Conservation (phyloP, 1,140 invertebrate genomes). For the Melipona quadrifasciata region DNA sequence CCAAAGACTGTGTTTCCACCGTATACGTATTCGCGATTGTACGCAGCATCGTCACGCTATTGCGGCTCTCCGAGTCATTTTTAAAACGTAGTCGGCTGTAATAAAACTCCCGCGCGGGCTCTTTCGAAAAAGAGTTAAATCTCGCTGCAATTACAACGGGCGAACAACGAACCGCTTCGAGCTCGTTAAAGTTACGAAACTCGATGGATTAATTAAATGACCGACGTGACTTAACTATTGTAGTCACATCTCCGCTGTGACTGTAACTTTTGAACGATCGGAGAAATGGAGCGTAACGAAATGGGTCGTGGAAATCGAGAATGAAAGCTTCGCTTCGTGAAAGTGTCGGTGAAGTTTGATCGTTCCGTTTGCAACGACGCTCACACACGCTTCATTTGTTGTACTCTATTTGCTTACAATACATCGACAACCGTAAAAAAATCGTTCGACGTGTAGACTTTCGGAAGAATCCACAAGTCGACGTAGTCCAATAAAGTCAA, state of each 20-base stretch:
- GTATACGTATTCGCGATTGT: not conserved
- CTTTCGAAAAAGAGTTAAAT: constrained; percentile 48
- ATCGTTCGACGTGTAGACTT: not conserved
- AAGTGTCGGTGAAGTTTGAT: not conserved
- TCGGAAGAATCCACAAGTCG: too few relatives aligned
- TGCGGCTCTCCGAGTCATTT: constrained; percentile 56
- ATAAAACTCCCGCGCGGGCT: constrained; percentile 28
- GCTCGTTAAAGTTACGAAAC: too few relatives aligned
- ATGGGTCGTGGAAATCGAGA: too few relatives aligned
- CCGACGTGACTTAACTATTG: too few relatives aligned
- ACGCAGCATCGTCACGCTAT: constrained; percentile 59
- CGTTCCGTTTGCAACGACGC: not conserved
- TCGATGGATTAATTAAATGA: too few relatives aligned
- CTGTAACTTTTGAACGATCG: not conserved
- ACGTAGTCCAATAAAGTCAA: too few relatives aligned
- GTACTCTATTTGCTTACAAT: too few relatives aligned
- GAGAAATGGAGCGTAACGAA: not conserved
- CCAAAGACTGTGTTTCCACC: constrained; percentile 1
- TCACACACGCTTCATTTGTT: too few relatives aligned
- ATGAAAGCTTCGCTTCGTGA: not conserved
- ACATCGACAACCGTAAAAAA: not conserved
- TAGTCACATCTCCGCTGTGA: not conserved
- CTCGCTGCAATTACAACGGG: not conserved
- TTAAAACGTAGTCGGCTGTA: constrained; percentile 38
- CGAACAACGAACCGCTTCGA: too few relatives aligned